Evolutionary conservation across 2,888 invertebrate species (phyloP), one percentile per base, ranked within the genome.

Genomic region (Aporophyla lueneburgensis): DNA sequence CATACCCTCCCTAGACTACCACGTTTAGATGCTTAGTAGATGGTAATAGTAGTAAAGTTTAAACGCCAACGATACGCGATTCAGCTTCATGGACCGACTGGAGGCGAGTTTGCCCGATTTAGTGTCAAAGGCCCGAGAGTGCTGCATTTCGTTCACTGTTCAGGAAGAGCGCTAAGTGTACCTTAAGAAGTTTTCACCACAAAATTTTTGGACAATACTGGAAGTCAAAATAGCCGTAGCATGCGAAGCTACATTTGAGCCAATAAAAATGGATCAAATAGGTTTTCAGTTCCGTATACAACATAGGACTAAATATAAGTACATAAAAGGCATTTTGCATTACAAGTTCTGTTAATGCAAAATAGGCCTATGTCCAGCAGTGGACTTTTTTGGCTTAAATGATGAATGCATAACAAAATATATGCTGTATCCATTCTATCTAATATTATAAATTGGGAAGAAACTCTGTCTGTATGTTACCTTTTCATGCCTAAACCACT

Each of bases 201-300:
- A 27, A 27, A 46, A 24, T 24, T 10, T n/a, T 27, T 33, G 19
- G 19, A 19, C 27, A 33, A 10, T 19, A 43, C 16, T 58, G 27
- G 16, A 51, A 51, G 19, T 51, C 58, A 27, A 27, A 58, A 24
- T 6, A 53, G 27, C 16, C 7, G 1, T 24, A 61, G 9, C 19
- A 40, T 40, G 58, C 12, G 54, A 68, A 78, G 59, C 65, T 53
- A 61, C 58, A 53, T 58, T 61, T 16, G 1, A 76, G 16, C 16
- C 66, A 54, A 0, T 12, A 43, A 56, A 43, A 27, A 46, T 2
- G 5, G 6, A 53, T 63, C 33, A 49, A 24, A 1, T 53, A 27
- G 19, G 16, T 76, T 24, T 24, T 49, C n/a, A 24, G 56, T 63
- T 58, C 63, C 51, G 46, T 76, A 82, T 70, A 82, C 66, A 14